Evolutionary conservation across 2,888 invertebrate genomes (phyloP), one percentile per base, ranked within the genome.

Genomic region (Noctua pronuba): DNA sequence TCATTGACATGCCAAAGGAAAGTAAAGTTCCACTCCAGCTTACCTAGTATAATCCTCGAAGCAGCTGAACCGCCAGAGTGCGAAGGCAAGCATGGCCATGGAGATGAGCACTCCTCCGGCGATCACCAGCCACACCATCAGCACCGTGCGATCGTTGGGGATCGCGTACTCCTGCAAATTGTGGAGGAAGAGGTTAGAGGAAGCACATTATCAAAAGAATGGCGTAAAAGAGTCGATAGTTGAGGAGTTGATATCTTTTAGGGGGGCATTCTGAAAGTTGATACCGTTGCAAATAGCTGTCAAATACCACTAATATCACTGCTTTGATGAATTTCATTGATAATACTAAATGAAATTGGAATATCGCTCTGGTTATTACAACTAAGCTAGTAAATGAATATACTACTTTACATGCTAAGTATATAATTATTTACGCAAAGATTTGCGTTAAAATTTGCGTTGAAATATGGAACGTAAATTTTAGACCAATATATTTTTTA

Each of bases 31-130:
- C 5, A 35, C 8, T 10, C 13, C 31, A 55, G 16, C 58, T 66
- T 4, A 96, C 97, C 96, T 95, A 73, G 94, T 92, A 83, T 96
- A 96, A 62, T 94, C 92, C 62, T 95, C 93, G 87, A 95, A 95
- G 89, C 95, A 96, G 91, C 93, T 96, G 92, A 92, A 96, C 88
- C 95, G 89, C 95, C 95, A 96, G 35, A 96, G 89, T 0, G 94
- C 93, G 83, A 95, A 90, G n/a, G 94, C 94, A 7, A 96, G 89
- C 92, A 96, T 89, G 0, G 89, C 90, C 90, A 95, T 93, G 0
- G 93, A 92, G 83, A 96, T 84, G 38, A 95, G 81, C 2, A 96
- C 94, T 0, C 94, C 96, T 0, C 88, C 88, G 0, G 93, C 94
- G 10, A 96, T 91, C 85, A 95, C 91, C 86, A 96, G 83, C 97